A percentile compares a stretch with the other conserved stretches of the same genome.
Conservation (phyloP, 2,797 vertebrate genomes). For the Xiphorhynchus erythropygius region DNA sequence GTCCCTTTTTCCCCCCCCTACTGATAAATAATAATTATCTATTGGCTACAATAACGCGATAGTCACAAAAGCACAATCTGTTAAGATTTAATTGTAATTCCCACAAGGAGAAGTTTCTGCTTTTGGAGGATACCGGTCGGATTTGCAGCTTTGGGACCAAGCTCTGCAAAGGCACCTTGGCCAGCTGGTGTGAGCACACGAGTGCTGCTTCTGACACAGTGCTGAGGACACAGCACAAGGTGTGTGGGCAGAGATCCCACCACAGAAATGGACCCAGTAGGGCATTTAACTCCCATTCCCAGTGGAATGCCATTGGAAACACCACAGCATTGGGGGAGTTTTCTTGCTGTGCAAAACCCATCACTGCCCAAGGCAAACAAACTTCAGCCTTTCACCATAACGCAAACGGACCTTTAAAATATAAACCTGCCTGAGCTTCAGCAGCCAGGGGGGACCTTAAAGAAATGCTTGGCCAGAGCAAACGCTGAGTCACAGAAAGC, state of each 20-base stretch:
- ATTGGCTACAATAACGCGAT: slow-evolving; percentile 58
- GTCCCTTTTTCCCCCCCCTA: slow-evolving; percentile 28
- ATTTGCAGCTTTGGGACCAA: not conserved
- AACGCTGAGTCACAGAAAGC: slow-evolving; percentile 78
- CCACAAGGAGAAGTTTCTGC: slow-evolving; percentile 28
- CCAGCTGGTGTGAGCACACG: too few relatives aligned
- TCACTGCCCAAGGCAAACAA: slow-evolving; percentile 38
- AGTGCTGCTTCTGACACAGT: not conserved
- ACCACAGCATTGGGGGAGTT: not conserved
- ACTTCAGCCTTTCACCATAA: slow-evolving; percentile 27
- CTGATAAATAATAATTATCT: slow-evolving; percentile 69
- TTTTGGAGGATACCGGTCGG: slow-evolving; percentile 9
- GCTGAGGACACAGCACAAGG: not conserved
- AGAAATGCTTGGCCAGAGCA: slow-evolving; percentile 47
- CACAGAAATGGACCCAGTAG: not conserved
- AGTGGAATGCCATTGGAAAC: not conserved
- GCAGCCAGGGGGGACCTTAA: slow-evolving; percentile 27
- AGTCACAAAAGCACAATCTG: slow-evolving; percentile 36
- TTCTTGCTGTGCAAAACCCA: not conserved
- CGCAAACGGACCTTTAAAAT: not conserved
- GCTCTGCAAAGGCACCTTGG: not conserved
- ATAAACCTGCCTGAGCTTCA: not conserved
- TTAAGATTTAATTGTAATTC: slow-evolving; percentile 41
- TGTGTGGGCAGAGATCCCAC: not conserved
- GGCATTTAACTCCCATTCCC: slow-evolving; percentile 4